A percentile compares a stretch with the other conserved stretches of the same genome.
Conservation (phyloP, 2,797 vertebrate genomes). For the Rhodeus uyekii region DNA sequence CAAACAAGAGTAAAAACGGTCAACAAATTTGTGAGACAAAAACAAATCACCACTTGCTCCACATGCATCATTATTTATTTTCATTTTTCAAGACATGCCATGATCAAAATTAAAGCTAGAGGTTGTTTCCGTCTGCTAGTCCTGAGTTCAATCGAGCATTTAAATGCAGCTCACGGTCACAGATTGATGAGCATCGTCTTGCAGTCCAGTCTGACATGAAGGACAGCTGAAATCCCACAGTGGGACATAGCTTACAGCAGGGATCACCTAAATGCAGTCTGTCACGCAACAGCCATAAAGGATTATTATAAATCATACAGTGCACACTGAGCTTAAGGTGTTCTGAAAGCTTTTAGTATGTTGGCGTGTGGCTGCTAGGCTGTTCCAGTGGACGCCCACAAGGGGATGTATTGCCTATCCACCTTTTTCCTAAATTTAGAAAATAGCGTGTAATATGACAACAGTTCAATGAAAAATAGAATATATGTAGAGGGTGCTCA, state of each 20-base stretch:
- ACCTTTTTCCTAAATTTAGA: neutral
- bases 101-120: neutral
- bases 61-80: neutral
- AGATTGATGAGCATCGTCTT: no score
- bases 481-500: neutral
- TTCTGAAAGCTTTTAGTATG: no score
- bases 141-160: neutral
- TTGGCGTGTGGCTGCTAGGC: neutral
- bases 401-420: neutral
- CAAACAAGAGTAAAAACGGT: no score
- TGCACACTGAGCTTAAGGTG: no score
- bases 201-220: no score
- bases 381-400: neutral
- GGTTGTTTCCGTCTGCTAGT: neutral
- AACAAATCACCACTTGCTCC: neutral
- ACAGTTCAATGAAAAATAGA: neutral
- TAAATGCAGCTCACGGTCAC: no score
- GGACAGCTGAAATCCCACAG: no score
- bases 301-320: no score
- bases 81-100: neutral
- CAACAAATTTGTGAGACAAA: neutral
- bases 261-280: no score
- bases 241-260: neutral
- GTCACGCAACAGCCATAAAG: no score
- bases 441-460: neutral